Evolutionary conservation across 2,888 invertebrate genomes (phyloP).

Genomic region (Myopa tessellatipennis): DNA sequence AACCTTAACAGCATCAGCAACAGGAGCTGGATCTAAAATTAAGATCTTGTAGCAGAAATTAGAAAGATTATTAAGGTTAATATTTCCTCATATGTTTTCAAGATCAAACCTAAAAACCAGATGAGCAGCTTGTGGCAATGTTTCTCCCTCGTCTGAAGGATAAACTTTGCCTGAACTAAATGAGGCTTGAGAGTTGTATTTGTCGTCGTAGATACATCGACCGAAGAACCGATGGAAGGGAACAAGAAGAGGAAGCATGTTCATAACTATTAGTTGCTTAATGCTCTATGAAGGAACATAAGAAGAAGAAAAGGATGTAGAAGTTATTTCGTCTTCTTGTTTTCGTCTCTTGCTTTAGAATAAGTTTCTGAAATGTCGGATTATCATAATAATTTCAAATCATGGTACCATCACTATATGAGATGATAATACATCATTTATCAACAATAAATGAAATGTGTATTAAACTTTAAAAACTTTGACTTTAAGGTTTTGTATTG

Average conservation of each 20-base stretch:
- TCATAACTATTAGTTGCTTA: too few species aligned
- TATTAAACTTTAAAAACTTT: too few species aligned
- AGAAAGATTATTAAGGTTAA: neutral
- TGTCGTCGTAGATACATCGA: neutral
- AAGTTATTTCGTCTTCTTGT: neutral
- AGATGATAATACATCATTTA: too few species aligned
- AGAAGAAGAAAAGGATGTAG: too few species aligned
- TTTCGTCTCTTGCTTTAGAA: neutral
- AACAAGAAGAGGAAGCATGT: neutral
- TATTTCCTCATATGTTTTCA: constrained; percentile 3
- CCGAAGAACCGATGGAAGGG: neutral
- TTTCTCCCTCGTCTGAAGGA: neutral
- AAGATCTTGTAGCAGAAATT: too few species aligned
- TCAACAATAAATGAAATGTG: too few species aligned
- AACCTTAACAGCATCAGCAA: neutral
- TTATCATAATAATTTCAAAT: too few species aligned
- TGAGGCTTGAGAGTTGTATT: neutral
- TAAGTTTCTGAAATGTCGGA: too few species aligned
- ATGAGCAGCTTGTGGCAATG: neutral
- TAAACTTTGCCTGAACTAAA: neutral
- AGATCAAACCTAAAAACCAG: neutral
- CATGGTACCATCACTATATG: too few species aligned
- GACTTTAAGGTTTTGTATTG: too few species aligned
- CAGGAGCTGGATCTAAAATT: too few species aligned
- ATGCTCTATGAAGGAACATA: too few species aligned